Base-by-base conservation (phyloP, 2,113 vertebrate species). In the Meriones unguiculatus region DNA sequence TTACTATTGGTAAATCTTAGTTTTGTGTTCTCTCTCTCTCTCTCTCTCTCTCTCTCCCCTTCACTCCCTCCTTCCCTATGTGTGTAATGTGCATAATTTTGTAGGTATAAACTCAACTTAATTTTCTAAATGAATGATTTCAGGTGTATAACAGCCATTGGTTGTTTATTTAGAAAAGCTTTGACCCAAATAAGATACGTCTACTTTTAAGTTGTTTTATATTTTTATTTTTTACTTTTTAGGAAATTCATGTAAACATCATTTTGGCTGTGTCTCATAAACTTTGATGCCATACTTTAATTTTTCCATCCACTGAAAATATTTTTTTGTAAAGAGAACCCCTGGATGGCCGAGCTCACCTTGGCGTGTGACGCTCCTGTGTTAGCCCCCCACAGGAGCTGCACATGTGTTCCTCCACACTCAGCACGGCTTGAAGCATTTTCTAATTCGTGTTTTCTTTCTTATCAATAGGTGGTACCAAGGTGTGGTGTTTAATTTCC, bases 91-190 rank as follows among this genome's bases (percentile, higher is more conserved):
- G 14, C 22, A 35, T 35, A 24, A 92, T 69, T 84, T 81, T 90
- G 41, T 52, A 80, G 17, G 15, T 77, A 0, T 88, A 90, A 87
- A 89, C 41, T 88, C 17, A 65, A 86, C 50, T 50, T 50, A 50
- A 86, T 84, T 91, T 90, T 88, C 65, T 91, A 46, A 50, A 73
- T 96, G 54, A 94, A 84, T 65, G 20, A 86, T 20, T 94, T 59
- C 78, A 87, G 81, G 17, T 15, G 3, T 70, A 89, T 86, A 86
- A 52, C 75, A 70, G 9, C 1, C 18, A 73, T 32, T 69, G 14
- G 38, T 67, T 77, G 72, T 93, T 70, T 87, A n/a, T 89, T 62
- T 85, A 52, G 50, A 85, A 75, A 95, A 89, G 20, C 50, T 7
- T 96, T 90, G 41, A 30, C 41, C 22, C 54, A 89, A 93, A 91